Evolutionary conservation across 2,888 invertebrate species (phyloP), one percentile per base, ranked within the genome.

Genomic region (Sphecodes monilicornis): DNA sequence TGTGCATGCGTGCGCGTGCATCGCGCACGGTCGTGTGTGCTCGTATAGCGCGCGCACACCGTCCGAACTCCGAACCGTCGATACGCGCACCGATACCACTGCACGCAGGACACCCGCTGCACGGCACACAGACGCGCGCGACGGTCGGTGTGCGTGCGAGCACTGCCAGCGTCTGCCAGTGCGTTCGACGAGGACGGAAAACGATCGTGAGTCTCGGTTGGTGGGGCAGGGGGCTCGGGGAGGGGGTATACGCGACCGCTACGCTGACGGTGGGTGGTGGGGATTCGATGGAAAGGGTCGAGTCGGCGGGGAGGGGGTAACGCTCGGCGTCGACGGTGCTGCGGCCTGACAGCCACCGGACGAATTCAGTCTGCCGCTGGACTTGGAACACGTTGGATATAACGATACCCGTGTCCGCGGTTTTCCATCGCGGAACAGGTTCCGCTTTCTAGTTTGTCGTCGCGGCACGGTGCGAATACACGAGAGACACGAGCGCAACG

Each of bases 361-460:
- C 90, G 92, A 93, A 91, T 92, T 93, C 93, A 94, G 93, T 94
- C 93, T 92, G 92, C 93, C 93, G 93, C 91, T 91, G 91, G 93
- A 93, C 93, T 92, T 92, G 87, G 89, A 88, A 86, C 89, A 90
- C 77, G 86, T 77, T 32, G 82, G 90, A 84, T 84, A 89, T 87
- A 72, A 78, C 80, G 85, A 78, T 75, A 69, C 60, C 80, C 69
- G 78, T 39, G 89, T 84, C 84, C 87, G 85, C 86, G 76, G 76
- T 85, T 72, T 76, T 80, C 76, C 77, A 76, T 82, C 88, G 90
- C 86, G 78, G 64, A 72, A 26, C 57, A 78, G 54, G 64, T 77
- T 75, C 71, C 77, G 54, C 81, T 85, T 85, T 85, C 78, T 75
- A 86, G 57, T 69, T 77, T 43, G 76, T 80, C 76, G 73, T 32